These are phyloP conservation scores for Meloidogyne exigua DNA, from an alignment of 1,140 invertebrate species.

Conservation along the genomic window DNA sequence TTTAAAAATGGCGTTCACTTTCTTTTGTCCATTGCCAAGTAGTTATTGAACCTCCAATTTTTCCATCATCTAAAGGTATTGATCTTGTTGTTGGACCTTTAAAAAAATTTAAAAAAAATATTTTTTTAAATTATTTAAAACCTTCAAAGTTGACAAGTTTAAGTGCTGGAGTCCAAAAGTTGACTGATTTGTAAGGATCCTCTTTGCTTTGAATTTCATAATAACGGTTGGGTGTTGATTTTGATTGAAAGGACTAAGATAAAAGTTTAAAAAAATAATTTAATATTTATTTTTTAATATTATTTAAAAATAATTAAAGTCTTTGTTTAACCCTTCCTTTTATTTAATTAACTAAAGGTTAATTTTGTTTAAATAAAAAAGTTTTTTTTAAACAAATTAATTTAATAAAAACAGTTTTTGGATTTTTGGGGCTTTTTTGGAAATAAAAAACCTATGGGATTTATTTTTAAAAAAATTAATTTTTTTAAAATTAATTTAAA, in stretches of 20 bases:
- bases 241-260: background rate
- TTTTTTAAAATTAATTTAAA: too few species aligned
- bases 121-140: background rate
- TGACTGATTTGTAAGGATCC: background rate
- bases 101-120: background rate
- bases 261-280: background rate
- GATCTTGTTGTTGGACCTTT: background rate
- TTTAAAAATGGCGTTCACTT: background rate
- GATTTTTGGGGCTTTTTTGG: too few species aligned
- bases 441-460: too few species aligned
- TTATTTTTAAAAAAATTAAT: too few species aligned
- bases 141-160: background rate
- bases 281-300: too few species aligned
- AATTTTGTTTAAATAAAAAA: too few species aligned
- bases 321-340: too few species aligned
- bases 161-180: background rate
- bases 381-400: too few species aligned
- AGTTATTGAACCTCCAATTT: slow-evolving; percentile 1
- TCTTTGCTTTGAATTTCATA: background rate
- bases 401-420: too few species aligned
- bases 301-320: too few species aligned
- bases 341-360: too few species aligned
- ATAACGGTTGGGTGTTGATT: background rate
- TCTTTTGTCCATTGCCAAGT: background rate
- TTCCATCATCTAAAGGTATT: slow-evolving; percentile 2